These are phyloP conservation scores for Campopleginae sp. DNA, from an alignment of 2,888 invertebrate genomes.

Conservation along the genomic window DNA sequence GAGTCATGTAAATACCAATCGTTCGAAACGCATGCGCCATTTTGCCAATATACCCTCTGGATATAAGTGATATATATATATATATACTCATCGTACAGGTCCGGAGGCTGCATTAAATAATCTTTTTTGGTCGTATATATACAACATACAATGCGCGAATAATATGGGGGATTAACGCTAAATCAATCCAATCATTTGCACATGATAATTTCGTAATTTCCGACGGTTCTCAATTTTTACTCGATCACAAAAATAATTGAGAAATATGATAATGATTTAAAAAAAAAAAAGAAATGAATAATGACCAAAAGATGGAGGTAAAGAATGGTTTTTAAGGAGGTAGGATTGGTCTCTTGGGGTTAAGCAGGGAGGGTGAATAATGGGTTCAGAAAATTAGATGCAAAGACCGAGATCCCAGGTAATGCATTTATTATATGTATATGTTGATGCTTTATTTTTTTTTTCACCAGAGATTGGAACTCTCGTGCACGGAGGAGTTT, in stretches of 20 bases:
- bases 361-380: too few species aligned
- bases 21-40: constrained; percentile 27
- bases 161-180: not conserved
- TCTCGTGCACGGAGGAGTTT: too few species aligned
- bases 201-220: constrained; percentile 8
- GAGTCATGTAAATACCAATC: constrained; percentile 45
- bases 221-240: constrained; percentile 11
- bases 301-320: too few species aligned
- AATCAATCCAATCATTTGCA: not conserved
- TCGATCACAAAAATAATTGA: not conserved
- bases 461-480: too few species aligned
- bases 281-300: not conserved
- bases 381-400: too few species aligned
- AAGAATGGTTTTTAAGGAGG: too few species aligned
- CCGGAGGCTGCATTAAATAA: constrained; percentile 16
- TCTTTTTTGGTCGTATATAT: not conserved
- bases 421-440: too few species aligned
- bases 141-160: not conserved
- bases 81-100: constrained; percentile 7
- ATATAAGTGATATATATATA: constrained; percentile 12
- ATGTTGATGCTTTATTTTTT: too few species aligned
- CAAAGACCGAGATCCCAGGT: too few species aligned
- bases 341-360: too few species aligned
- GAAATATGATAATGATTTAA: not conserved
- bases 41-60: constrained; percentile 36